Conservation (phyloP, 2,797 vertebrate species). For the Sphaeramia orbicularis region DNA sequence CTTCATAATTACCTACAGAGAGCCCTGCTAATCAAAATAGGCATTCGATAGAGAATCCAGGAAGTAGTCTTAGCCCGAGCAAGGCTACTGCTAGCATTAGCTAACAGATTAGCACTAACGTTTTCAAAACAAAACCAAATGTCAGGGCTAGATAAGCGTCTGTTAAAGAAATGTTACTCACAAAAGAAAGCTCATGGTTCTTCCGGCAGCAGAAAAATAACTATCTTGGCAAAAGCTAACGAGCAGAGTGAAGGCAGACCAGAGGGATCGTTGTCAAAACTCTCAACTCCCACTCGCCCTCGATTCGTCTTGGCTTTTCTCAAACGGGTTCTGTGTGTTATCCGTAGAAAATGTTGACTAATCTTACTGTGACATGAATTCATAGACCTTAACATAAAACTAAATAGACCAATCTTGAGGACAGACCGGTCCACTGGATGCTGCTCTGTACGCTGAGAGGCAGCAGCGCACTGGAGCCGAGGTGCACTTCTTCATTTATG, state of each 20-base stretch:
- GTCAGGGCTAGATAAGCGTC: not conserved
- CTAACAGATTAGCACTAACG: not conserved
- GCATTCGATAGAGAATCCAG: conserved; percentile 30
- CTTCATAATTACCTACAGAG: accelerated
- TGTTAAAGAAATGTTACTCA: conserved; percentile 69
- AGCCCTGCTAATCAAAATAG: not conserved
- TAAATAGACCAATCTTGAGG: not conserved
- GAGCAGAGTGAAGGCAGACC: conserved; percentile 38
- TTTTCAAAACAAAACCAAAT: not conserved
- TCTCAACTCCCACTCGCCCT: conserved; percentile 31
- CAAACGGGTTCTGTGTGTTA: not conserved
- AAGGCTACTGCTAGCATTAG: conserved; percentile 50
- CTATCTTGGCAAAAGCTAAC: conserved; percentile 41
- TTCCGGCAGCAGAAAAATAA: conserved; percentile 34
- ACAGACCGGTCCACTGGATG: not conserved
- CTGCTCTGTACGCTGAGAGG: conserved; percentile 62
- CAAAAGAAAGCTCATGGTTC: conserved; percentile 89
- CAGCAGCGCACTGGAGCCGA: conserved; percentile 57
- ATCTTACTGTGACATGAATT: not conserved
- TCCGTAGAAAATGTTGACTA: not conserved
- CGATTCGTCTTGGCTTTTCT: conserved; percentile 22
- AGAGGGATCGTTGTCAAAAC: conserved; percentile 38
- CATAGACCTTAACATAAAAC: not conserved
- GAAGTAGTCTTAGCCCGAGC: conserved; percentile 66
- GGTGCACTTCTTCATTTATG: conserved; percentile 65